Evolutionary conservation across 2,888 invertebrate species (phyloP).

Genomic region (Candidula unifasciata): DNA sequence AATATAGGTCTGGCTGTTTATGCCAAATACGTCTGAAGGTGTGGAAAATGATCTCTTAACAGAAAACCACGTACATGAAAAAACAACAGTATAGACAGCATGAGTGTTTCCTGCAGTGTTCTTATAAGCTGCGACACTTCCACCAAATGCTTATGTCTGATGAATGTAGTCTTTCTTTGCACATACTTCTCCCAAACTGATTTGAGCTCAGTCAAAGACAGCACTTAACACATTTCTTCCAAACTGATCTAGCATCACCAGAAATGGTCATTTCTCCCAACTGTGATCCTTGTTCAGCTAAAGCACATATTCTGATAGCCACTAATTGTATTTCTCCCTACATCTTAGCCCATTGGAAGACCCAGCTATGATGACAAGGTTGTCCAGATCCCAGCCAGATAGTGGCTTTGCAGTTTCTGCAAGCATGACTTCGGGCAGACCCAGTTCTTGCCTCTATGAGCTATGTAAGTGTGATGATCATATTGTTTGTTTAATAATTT

Average conservation of each 20-base stretch:
- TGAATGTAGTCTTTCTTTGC: neutral
- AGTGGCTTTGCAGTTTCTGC: neutral
- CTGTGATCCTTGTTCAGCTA: too few species aligned
- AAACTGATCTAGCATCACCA: too few species aligned
- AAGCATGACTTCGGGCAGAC: conserved; percentile 19
- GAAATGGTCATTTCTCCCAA: too few species aligned
- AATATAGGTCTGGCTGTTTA: too few species aligned
- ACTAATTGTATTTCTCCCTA: conserved; percentile 2
- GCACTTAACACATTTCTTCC: too few species aligned
- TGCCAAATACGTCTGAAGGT: too few species aligned
- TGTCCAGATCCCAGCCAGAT: neutral
- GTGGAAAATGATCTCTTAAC: too few species aligned
- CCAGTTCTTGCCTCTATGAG: conserved; percentile 28
- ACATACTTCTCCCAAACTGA: neutral
- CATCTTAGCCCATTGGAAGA: conserved; percentile 6
- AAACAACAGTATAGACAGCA: too few species aligned
- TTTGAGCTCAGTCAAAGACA: too few species aligned
- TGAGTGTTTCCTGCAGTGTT: neutral
- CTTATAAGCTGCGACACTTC: neutral
- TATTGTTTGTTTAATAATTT: neutral
- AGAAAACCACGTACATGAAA: too few species aligned
- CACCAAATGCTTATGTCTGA: neutral
- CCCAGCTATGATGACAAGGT: neutral
- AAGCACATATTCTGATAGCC: conserved; percentile 10
- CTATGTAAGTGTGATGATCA: conserved; percentile 5